Evolutionary conservation across 2,888 invertebrate species (phyloP), one percentile per base, ranked within the genome.

Genomic region (Hetaerina titia): DNA sequence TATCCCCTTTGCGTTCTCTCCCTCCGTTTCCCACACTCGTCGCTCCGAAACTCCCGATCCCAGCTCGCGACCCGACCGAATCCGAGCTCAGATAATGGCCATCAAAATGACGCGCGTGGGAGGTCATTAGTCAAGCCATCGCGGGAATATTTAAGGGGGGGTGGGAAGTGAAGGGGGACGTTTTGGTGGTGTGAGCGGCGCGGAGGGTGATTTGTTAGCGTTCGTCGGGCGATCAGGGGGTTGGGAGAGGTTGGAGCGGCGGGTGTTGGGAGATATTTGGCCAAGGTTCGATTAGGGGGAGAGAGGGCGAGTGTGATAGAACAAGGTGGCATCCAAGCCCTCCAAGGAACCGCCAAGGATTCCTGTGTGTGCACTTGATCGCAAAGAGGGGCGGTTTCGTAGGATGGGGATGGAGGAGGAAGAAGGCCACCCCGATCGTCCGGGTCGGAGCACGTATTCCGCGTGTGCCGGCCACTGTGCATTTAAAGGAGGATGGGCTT

Each of bases 51-150:
- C 56, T 88, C 56, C 13, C 13, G 45, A 15, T 19, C 45, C 19
- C 45, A 19, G 19, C 88, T 13, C 45, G 45, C 15, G 45, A 45
- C 17, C 22, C 89, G 57, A 89, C 58, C 81, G 15, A 31, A 81
- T 81, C 81, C 31, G 22, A 22, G 81, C 81, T 81, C 31, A 31
- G 81, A 81, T 81, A 81, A 81, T 81, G 81, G 81, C 81, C 81
- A 81, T 11, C 81, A 25, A 25, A 81, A 31, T 81, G 81, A 81
- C 81, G 81, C 81, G 31, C 81, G 25, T 13, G 81, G 31, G 81
- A 11, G 81, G 31, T 81, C 81, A 81, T 81, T 81, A 81, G 81
- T 81, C 81, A 81, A 9, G 31, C 69, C 81, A 81, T 81, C 81
- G 81, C 31, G 81, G 81, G 31, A 22, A 81, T 81, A 81, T 81